Percentiles rank a stretch among this genome's conserved stretches.
Evolutionary conservation across 2,888 invertebrate genomes (phyloP).

Genomic region (Drosophila engyochracea): DNA sequence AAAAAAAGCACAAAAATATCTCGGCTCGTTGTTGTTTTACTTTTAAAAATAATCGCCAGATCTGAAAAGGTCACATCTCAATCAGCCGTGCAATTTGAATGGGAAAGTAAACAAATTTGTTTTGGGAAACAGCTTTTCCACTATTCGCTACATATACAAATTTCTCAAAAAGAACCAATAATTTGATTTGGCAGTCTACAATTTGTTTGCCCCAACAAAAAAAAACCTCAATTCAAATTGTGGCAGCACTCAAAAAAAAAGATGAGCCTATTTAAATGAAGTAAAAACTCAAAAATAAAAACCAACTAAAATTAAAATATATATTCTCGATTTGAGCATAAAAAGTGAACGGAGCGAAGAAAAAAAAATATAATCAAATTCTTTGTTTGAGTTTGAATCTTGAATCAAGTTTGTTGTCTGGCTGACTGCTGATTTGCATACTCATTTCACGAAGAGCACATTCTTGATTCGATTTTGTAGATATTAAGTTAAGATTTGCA

Average conservation of each 20-base stretch:
- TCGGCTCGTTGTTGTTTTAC: background rate
- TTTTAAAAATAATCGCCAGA: background rate
- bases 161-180: background rate
- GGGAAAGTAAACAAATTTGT: background rate
- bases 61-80: background rate
- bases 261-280: too few relatives aligned
- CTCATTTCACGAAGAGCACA: background rate
- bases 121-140: background rate
- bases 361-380: background rate
- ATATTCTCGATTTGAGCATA: background rate
- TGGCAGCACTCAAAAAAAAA: background rate
- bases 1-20: background rate
- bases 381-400: background rate
- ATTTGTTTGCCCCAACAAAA: background rate
- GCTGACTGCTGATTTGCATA: background rate
- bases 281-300: background rate
- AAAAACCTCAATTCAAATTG: background rate
- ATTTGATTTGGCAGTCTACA: background rate
- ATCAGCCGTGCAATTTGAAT: background rate
- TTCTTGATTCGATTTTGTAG: background rate
- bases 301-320: background rate
- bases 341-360: background rate
- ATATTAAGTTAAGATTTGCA: background rate
- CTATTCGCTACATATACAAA: background rate
- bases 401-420: background rate